Evolutionary conservation across 2,888 invertebrate species (phyloP).

Genomic region (Andrena flavipes): DNA sequence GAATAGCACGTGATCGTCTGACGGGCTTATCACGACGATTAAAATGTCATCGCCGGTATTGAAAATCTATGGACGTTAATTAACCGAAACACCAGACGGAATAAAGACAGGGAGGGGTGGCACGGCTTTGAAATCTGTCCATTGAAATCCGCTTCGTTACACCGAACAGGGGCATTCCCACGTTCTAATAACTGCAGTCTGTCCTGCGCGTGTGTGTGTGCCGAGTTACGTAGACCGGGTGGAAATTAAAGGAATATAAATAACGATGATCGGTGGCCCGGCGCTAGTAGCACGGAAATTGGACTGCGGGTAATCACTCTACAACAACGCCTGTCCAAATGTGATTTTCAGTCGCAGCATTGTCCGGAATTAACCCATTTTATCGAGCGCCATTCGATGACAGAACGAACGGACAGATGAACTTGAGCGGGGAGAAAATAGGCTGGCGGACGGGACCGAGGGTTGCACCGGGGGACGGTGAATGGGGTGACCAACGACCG

Average conservation of each 20-base stretch:
- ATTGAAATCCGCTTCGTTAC: not conserved
- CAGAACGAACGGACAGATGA: slow-evolving; percentile 50
- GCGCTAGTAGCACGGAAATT: slow-evolving; percentile 55
- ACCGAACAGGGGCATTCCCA: not conserved
- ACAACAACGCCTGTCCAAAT: slow-evolving; percentile 64
- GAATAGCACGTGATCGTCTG: no score
- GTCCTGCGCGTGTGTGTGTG: not conserved
- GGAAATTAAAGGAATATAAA: slow-evolving; percentile 50
- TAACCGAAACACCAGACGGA: not conserved
- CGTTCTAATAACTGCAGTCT: slow-evolving; percentile 3
- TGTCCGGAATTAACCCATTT: slow-evolving; percentile 67
- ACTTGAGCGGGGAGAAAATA: slow-evolving; percentile 45
- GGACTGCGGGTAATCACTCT: slow-evolving; percentile 53
- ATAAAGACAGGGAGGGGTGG: not conserved
- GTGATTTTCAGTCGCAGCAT: slow-evolving; percentile 62
- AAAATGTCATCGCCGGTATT: not conserved
- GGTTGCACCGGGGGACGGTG: not conserved
- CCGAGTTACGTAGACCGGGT: not conserved
- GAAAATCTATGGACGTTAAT: slow-evolving; percentile 1
- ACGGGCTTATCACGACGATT: not conserved
- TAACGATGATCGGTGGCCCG: slow-evolving; percentile 50
- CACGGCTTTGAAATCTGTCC: slow-evolving; percentile 1
- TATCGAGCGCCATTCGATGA: slow-evolving; percentile 54
- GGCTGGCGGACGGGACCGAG: not conserved
- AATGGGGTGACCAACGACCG: slow-evolving; percentile 10